These are phyloP conservation scores for Agrotis puta DNA, from an alignment of 2,888 invertebrate species.

Conservation along the genomic window DNA sequence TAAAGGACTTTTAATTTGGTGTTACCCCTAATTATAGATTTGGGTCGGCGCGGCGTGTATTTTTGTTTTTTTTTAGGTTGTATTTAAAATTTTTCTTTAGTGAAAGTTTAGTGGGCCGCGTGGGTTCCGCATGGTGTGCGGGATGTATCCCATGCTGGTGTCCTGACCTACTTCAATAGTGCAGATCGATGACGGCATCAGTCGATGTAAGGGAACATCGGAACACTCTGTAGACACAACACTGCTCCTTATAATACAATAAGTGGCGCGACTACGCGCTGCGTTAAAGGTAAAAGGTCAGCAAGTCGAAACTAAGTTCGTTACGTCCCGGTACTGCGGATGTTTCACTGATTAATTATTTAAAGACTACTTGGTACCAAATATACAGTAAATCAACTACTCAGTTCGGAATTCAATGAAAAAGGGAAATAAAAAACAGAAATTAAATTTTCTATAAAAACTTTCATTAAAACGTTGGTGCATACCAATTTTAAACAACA, in stretches of 20 bases:
- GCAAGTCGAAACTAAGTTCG: slow-evolving; percentile 58
- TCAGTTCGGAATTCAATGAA: neutral
- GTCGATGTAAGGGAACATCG: slow-evolving; percentile 46
- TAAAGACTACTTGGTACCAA: neutral
- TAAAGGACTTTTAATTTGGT: slow-evolving; percentile 72
- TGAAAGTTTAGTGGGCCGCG: slow-evolving; percentile 59
- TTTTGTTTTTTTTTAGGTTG: slow-evolving; percentile 26
- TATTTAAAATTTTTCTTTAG: slow-evolving; percentile 23
- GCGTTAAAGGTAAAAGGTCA: slow-evolving; percentile 67
- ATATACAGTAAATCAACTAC: neutral
- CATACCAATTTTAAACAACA: neutral
- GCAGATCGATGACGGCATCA: slow-evolving; percentile 67
- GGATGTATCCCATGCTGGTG: slow-evolving; percentile 55
- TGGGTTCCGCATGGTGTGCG: slow-evolving; percentile 46
- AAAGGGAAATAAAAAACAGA: neutral
- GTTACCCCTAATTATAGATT: slow-evolving; percentile 73
- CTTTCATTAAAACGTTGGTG: neutral
- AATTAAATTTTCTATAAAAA: neutral
- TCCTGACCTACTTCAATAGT: slow-evolving; percentile 72
- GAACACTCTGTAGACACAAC: slow-evolving; percentile 37
- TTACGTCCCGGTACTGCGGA: slow-evolving; percentile 51
- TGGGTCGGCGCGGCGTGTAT: slow-evolving; percentile 54
- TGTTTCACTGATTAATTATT: slow-evolving; percentile 14
- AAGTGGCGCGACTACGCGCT: slow-evolving; percentile 50
- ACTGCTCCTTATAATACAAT: slow-evolving; percentile 54